Percentiles rank a stretch among this genome's conserved stretches.
Evolutionary conservation across 1,140 invertebrate species (phyloP).

Genomic region (Euglossa dilemma): DNA sequence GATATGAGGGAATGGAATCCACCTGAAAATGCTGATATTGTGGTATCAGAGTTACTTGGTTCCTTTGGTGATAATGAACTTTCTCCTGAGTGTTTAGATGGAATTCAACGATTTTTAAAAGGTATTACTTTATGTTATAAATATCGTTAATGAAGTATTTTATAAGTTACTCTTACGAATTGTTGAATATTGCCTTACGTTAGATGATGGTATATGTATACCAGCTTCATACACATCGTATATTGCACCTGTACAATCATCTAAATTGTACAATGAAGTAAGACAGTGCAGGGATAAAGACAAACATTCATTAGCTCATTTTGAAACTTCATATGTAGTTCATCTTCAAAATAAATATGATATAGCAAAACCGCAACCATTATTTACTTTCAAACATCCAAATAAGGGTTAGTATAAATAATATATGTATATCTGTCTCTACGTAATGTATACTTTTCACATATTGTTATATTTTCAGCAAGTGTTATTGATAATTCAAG

Average conservation of each 20-base stretch:
- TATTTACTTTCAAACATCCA: conserved; percentile 96
- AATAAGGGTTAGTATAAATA: conserved; percentile 83
- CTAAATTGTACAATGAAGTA: conserved; percentile 90
- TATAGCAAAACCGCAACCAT: conserved; percentile 89
- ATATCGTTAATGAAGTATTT: conserved; percentile 16
- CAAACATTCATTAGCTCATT: conserved; percentile 85
- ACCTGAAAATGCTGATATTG: conserved; percentile 95
- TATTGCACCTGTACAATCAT: conserved; percentile 92
- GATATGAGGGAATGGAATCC: conserved; percentile 96
- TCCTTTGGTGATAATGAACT: conserved; percentile 99
- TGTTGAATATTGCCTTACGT: not conserved
- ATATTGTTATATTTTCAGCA: conserved; percentile 74
- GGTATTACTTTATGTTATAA: conserved; percentile 76
- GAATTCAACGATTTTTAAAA: conserved; percentile 94
- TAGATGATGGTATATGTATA: conserved; percentile 94
- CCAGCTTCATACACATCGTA: conserved; percentile 95
- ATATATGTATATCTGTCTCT: not conserved
- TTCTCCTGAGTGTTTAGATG: conserved; percentile 99
- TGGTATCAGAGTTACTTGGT: conserved; percentile 97
- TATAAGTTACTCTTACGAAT: not conserved
- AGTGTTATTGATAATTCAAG: conserved; percentile 89
- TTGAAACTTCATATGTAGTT: conserved; percentile 96
- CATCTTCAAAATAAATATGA: conserved; percentile 95
- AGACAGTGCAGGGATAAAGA: conserved; percentile 84
- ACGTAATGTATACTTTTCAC: not conserved